Evolutionary conservation across 2,797 vertebrate genomes (phyloP).

Genomic region (Sandelia bainsii): DNA sequence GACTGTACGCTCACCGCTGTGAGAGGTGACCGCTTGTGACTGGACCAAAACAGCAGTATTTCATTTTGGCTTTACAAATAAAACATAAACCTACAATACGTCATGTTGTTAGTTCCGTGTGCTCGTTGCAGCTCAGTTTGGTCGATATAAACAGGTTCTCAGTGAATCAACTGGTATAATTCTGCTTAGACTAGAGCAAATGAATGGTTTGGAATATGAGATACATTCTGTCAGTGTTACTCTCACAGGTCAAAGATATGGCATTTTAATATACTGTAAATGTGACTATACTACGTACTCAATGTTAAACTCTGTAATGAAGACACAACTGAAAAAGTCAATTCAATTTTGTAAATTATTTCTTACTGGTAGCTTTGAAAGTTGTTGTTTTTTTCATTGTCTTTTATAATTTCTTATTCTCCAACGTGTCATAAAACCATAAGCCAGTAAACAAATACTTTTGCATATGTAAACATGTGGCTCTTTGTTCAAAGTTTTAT

Average conservation of each 20-base stretch:
- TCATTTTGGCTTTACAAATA: slow-evolving; percentile 57
- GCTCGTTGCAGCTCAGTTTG: slow-evolving; percentile 55
- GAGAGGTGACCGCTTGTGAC: slow-evolving; percentile 49
- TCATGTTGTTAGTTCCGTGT: slow-evolving; percentile 64
- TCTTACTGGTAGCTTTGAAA: slow-evolving; percentile 73
- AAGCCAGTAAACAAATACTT: slow-evolving; percentile 55
- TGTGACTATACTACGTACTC: slow-evolving; percentile 70
- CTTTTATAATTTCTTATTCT: slow-evolving; percentile 69
- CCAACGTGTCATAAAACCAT: slow-evolving; percentile 47
- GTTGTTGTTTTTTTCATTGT: slow-evolving; percentile 66
- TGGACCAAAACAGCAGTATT: slow-evolving; percentile 64
- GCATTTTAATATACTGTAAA: slow-evolving; percentile 73
- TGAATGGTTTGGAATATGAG: slow-evolving; percentile 67
- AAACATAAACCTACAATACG: slow-evolving; percentile 55
- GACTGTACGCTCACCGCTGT: background rate
- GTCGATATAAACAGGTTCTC: slow-evolving; percentile 49
- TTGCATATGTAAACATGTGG: slow-evolving; percentile 48
- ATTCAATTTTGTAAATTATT: slow-evolving; percentile 76
- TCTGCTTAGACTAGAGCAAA: slow-evolving; percentile 70
- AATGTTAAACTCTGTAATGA: slow-evolving; percentile 71
- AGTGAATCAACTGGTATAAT: slow-evolving; percentile 56
- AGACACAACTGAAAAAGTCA: slow-evolving; percentile 61
- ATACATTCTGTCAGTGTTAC: slow-evolving; percentile 62
- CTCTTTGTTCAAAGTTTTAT: slow-evolving; percentile 45
- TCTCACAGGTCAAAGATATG: slow-evolving; percentile 62